phyloP scores from a whole-genome alignment of 2,888 invertebrate species.

The Scaeva pyrastri region DNA sequence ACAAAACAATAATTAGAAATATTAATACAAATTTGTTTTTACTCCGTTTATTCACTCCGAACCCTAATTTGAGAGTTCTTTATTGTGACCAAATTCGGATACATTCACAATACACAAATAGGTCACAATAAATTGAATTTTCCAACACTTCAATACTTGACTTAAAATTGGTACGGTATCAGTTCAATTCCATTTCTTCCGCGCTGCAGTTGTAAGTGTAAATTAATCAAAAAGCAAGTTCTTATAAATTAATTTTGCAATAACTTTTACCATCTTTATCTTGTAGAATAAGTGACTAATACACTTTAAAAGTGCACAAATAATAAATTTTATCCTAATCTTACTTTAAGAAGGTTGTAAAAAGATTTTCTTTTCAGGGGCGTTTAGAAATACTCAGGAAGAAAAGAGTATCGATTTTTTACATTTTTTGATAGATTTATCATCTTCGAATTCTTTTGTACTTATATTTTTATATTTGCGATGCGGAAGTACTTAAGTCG shows the following conservation, averaged over 20 bases:
- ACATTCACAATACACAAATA: slow-evolving; percentile 36
- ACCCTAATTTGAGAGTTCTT: too few species aligned
- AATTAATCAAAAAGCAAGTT: neutral
- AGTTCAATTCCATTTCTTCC: slow-evolving; percentile 64
- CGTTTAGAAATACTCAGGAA: neutral
- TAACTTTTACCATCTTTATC: neutral
- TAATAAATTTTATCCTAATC: neutral
- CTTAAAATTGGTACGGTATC: slow-evolving; percentile 31
- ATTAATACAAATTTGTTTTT: too few species aligned
- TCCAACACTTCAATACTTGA: slow-evolving; percentile 20
- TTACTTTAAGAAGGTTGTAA: too few species aligned
- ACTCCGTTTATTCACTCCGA: too few species aligned
- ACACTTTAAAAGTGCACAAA: neutral
- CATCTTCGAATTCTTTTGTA: neutral
- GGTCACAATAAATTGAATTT: slow-evolving; percentile 42
- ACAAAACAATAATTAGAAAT: too few species aligned
- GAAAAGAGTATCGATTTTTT: slow-evolving; percentile 23
- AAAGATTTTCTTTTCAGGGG: neutral
- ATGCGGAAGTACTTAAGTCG: slow-evolving; percentile 1
- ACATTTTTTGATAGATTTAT: neutral
- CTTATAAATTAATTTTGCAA: slow-evolving; percentile 12
- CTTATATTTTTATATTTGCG: too few species aligned
- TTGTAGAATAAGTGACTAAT: neutral
- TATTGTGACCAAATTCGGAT: neutral
- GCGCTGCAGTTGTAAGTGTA: slow-evolving; percentile 61